Percentiles rank a stretch among this genome's conserved stretches.
phyloP scores from a whole-genome alignment of 2,888 invertebrate genomes.

The Ormyrus pomaceus region DNA sequence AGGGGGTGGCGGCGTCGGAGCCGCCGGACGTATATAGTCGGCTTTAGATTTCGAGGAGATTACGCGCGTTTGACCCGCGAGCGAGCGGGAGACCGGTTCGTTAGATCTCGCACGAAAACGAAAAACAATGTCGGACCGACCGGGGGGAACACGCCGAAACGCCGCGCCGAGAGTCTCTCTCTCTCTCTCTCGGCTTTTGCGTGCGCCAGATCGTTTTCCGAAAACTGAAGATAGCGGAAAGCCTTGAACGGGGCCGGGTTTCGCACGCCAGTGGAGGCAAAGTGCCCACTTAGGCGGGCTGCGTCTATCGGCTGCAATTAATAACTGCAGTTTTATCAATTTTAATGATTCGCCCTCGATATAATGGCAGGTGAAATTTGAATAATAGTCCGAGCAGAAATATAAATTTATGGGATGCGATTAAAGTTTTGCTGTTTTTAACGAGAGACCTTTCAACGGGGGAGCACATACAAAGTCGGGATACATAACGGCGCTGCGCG shows the following conservation, averaged over 20 bases:
- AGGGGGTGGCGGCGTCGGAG: conserved; percentile 44
- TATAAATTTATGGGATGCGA: too few relatives aligned
- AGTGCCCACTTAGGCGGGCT: too few relatives aligned
- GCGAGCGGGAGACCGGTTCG: conserved; percentile 63
- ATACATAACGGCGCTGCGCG: not conserved
- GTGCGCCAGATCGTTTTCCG: conserved; percentile 52
- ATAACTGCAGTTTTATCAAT: too few relatives aligned
- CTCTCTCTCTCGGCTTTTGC: conserved; percentile 6
- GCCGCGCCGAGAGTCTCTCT: conserved; percentile 22
- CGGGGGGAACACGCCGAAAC: conserved; percentile 52
- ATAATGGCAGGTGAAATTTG: too few relatives aligned
- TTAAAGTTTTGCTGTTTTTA: too few relatives aligned
- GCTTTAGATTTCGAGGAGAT: conserved; percentile 66
- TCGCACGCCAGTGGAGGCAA: not conserved
- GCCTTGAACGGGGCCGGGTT: conserved; percentile 11
- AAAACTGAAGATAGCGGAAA: conserved; percentile 39
- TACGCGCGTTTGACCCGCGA: conserved; percentile 46
- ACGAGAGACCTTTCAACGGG: not conserved
- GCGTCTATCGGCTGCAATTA: too few relatives aligned
- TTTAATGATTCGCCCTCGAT: too few relatives aligned
- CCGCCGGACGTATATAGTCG: conserved; percentile 22
- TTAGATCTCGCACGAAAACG: conserved; percentile 64
- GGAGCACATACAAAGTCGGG: not conserved
- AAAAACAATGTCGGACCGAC: conserved; percentile 60
- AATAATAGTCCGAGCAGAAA: too few relatives aligned